phyloP scores from a whole-genome alignment of 2,113 vertebrate species.

The Lycocorax pyrrhopterus region DNA sequence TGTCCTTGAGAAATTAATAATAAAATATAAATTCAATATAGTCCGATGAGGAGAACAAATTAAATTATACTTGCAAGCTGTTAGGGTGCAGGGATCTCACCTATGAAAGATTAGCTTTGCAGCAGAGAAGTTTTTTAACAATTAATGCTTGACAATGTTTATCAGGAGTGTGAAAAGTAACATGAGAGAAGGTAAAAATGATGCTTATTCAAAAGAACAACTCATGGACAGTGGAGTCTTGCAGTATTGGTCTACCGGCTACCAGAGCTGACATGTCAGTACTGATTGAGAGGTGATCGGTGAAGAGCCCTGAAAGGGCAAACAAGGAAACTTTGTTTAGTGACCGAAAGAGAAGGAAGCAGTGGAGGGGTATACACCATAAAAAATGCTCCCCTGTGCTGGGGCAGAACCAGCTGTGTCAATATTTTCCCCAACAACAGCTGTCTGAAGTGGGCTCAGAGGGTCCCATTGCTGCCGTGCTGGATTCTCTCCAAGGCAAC shows the following conservation, averaged over 20 bases:
- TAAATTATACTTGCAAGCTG: not conserved
- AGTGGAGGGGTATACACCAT: not conserved
- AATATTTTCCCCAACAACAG: rapidly evolving
- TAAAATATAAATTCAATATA: not conserved
- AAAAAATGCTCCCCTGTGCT: not conserved
- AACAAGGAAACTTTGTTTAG: not conserved
- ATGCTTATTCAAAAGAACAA: not conserved
- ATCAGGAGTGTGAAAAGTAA: not conserved
- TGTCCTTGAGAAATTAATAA: not conserved
- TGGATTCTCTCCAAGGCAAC: not conserved
- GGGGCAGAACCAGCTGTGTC: rapidly evolving
- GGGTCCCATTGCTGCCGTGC: not conserved
- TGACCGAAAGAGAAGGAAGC: not conserved
- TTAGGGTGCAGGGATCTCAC: not conserved
- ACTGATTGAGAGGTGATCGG: not conserved
- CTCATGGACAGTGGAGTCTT: not conserved
- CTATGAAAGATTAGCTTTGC: not conserved
- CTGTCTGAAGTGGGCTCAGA: not conserved
- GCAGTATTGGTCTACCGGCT: not conserved
- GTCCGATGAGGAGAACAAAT: not conserved
- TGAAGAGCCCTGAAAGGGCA: not conserved
- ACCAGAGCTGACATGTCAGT: not conserved
- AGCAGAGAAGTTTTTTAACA: not conserved
- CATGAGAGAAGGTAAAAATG: not conserved
- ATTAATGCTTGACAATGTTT: not conserved